Conservation (phyloP, 1,140 invertebrate species). For the Drosophila rufa region DNA sequence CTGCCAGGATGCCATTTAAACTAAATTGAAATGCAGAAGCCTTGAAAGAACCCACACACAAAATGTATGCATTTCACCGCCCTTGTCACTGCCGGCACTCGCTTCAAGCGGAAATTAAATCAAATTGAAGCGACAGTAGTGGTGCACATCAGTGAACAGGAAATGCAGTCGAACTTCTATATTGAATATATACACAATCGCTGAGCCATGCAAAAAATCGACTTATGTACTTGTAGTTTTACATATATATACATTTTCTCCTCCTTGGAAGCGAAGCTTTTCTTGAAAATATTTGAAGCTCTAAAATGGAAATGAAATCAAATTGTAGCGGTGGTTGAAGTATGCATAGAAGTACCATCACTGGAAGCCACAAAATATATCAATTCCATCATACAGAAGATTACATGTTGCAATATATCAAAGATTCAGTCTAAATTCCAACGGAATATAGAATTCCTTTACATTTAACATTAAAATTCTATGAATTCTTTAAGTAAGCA, state of each 20-base stretch:
- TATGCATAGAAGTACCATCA: background rate
- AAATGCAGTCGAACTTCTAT: conserved; percentile 18
- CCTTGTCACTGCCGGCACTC: conserved; percentile 14
- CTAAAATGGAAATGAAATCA: conserved; percentile 16
- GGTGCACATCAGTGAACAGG: conserved; percentile 25
- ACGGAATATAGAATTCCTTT: background rate
- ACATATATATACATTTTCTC: background rate
- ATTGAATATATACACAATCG: background rate
- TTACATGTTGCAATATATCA: no score
- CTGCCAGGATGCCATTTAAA: conserved; percentile 53
- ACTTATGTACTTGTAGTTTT: conserved; percentile 2
- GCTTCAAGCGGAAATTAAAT: conserved; percentile 54
- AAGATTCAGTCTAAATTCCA: no score
- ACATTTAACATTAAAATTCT: background rate
- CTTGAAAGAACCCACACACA: conserved; percentile 27
- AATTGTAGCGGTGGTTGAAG: background rate
- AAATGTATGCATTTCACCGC: conserved; percentile 24
- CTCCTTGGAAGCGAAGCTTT: background rate
- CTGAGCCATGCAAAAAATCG: conserved; percentile 9
- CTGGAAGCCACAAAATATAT: background rate
- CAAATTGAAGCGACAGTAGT: conserved; percentile 34
- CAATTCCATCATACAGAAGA: no score
- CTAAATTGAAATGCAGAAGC: conserved; percentile 58
- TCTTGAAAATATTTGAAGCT: conserved; percentile 6
- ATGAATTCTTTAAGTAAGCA: background rate